A percentile compares a stretch with the other conserved stretches of the same genome.
Conservation (phyloP, 92 coral and sea anemone genomes). For the Nematostella vectensis region DNA sequence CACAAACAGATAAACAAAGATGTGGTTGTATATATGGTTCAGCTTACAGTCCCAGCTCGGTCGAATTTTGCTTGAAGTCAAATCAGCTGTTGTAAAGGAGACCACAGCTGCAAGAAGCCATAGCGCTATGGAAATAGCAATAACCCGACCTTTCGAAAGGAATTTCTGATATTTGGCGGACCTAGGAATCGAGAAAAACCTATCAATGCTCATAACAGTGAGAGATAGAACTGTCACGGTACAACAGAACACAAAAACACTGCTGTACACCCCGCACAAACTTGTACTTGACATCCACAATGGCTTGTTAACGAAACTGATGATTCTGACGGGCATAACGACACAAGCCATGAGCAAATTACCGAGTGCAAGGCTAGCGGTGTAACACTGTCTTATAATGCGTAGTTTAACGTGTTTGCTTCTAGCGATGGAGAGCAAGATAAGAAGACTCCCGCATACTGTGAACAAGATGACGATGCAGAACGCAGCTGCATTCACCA, state of each 20-base stretch:
- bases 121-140: constrained; percentile 30
- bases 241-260: constrained; percentile 64
- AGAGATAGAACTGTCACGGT: constrained; percentile 56
- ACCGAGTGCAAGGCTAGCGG: constrained; percentile 48
- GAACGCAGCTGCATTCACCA: constrained; percentile 51
- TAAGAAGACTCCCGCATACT: constrained; percentile 48
- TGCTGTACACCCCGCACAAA: constrained; percentile 55
- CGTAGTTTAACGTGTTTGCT: constrained; percentile 46
- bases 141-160: constrained; percentile 33
- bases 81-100: constrained; percentile 52
- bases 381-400: constrained; percentile 44
- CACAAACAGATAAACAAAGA: constrained; percentile 57
- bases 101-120: constrained; percentile 53
- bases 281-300: constrained; percentile 50
- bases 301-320: constrained; percentile 59
- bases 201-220: constrained; percentile 56
- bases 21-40: constrained; percentile 43
- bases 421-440: constrained; percentile 36
- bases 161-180: constrained; percentile 47
- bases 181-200: constrained; percentile 65
- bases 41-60: constrained; percentile 59
- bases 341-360: constrained; percentile 65
- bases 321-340: constrained; percentile 73
- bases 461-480: constrained; percentile 59
- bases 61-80: constrained; percentile 7